phyloP scores from a whole-genome alignment of 2,113 vertebrate species.

The Procapra przewalskii region DNA sequence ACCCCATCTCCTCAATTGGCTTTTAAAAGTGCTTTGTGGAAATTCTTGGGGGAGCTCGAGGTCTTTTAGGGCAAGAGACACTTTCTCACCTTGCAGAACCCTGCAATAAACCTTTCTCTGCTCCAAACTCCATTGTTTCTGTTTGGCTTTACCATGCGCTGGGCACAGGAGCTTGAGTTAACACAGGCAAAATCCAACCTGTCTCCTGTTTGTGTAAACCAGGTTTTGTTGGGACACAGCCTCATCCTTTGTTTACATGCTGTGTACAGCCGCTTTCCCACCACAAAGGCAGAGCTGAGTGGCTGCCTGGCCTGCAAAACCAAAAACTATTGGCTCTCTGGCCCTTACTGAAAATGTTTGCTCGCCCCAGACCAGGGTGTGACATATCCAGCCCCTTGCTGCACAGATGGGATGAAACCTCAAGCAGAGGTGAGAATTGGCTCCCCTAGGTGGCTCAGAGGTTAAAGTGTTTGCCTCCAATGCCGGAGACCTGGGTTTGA shows the following conservation, averaged over 20 bases:
- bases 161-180: background rate
- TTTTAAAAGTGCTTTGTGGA: background rate
- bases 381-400: background rate
- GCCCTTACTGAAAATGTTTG: background rate
- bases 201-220: background rate
- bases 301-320: background rate
- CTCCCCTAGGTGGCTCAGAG: no score
- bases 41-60: background rate
- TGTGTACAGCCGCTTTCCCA: background rate
- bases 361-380: background rate
- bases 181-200: background rate
- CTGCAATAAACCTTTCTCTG: background rate
- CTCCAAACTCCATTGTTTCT: background rate
- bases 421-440: background rate
- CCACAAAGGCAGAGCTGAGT: background rate
- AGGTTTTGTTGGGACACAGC: background rate
- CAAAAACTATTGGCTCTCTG: background rate
- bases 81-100: background rate
- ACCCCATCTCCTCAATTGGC: background rate
- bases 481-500: no score
- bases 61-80: background rate
- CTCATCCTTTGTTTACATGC: background rate
- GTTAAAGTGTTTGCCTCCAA: no score
- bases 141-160: background rate
- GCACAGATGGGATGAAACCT: background rate